These are phyloP conservation scores for Xerus rutilus DNA, from an alignment of 2,797 vertebrate genomes.

Conservation along the genomic window DNA sequence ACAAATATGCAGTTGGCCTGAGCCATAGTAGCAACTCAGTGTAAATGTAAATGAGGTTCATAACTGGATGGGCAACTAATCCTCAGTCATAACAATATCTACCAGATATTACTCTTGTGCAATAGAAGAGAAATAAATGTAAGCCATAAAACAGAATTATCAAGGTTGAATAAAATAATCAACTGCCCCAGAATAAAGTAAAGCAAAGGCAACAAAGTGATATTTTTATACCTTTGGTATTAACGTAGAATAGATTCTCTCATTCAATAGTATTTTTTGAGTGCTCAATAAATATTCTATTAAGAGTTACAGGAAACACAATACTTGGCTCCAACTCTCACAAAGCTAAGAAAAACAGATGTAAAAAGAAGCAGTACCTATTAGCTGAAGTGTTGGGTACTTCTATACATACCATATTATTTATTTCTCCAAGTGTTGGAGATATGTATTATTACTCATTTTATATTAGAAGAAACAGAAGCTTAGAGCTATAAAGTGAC, in stretches of 20 bases:
- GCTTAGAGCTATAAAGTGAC: not conserved
- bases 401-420: constrained; percentile 18
- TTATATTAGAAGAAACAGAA: constrained; percentile 45
- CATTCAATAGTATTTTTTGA: constrained; percentile 60
- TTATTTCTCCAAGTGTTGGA: constrained; percentile 27
- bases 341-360: constrained; percentile 60
- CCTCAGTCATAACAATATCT: constrained; percentile 45
- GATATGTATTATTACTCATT: not conserved
- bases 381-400: not conserved
- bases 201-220: constrained; percentile 56
- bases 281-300: constrained; percentile 58
- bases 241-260: constrained; percentile 67
- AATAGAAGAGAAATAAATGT: constrained; percentile 63
- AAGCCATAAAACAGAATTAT: constrained; percentile 56
- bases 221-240: constrained; percentile 59
- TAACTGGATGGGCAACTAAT: constrained; percentile 39
- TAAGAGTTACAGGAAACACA: constrained; percentile 66
- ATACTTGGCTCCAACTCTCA: constrained; percentile 24
- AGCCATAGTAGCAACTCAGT: constrained; percentile 48
- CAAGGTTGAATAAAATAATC: constrained; percentile 76
- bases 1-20: constrained; percentile 6
- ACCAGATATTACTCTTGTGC: constrained; percentile 40
- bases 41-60: constrained; percentile 58
- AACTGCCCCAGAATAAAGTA: constrained; percentile 63
- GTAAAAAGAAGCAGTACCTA: constrained; percentile 44